These are phyloP conservation scores for Ariopsis seemanni DNA, from an alignment of 2,113 vertebrate species.

Conservation along the genomic window DNA sequence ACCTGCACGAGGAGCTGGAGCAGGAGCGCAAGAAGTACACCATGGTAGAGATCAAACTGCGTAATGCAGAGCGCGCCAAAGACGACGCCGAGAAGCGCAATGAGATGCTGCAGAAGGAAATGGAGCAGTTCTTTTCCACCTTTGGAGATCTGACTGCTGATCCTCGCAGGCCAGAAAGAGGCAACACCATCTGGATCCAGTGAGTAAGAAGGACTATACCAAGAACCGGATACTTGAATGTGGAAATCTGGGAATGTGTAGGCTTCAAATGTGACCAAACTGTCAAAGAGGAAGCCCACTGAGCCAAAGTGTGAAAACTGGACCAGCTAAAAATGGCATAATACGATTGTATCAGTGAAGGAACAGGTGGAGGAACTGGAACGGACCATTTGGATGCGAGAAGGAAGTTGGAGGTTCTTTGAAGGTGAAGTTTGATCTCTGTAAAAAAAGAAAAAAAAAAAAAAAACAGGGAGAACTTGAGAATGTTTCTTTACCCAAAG, in stretches of 20 bases:
- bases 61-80: slow-evolving; percentile 93
- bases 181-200: slow-evolving; percentile 95
- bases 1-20: slow-evolving; percentile 90
- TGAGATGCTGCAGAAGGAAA: slow-evolving; percentile 96
- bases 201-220: slow-evolving; percentile 70
- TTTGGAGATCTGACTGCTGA: slow-evolving; percentile 93
- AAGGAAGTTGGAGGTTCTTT: neutral
- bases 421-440: neutral
- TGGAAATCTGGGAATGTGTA: neutral
- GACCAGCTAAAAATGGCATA: slow-evolving; percentile 23
- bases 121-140: slow-evolving; percentile 99
- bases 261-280: slow-evolving; percentile 5
- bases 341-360: slow-evolving; percentile 22
- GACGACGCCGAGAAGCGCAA: slow-evolving; percentile 96
- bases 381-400: slow-evolving; percentile 23
- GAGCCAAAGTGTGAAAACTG: slow-evolving; percentile 36
- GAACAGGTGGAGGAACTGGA: slow-evolving; percentile 35
- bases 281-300: slow-evolving; percentile 11
- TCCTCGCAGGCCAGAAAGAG: slow-evolving; percentile 84
- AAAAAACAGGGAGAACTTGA: no score
- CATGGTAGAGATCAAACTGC: slow-evolving; percentile 98
- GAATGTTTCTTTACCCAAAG: slow-evolving; percentile 6
- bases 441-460: no score
- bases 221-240: neutral
- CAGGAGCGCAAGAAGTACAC: slow-evolving; percentile 98